Conservation (phyloP, 2,797 vertebrate species). For the Sebastes wilsoni region DNA sequence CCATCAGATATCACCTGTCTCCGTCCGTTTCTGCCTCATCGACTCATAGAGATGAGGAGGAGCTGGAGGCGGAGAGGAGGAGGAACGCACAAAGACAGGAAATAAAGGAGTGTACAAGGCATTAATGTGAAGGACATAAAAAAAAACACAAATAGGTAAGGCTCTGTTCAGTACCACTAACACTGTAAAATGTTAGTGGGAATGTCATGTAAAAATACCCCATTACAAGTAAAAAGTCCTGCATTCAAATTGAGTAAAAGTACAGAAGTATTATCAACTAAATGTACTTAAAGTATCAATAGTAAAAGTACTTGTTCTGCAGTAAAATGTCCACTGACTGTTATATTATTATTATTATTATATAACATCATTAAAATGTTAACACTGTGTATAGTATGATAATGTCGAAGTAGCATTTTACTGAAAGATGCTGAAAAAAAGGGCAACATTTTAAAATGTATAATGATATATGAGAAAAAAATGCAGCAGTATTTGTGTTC, state of each 20-base stretch:
- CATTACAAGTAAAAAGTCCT: not conserved
- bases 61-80: slow-evolving; percentile 9
- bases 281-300: not conserved
- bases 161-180: not conserved
- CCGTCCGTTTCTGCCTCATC: slow-evolving; percentile 56
- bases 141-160: not conserved
- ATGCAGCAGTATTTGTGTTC: not conserved
- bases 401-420: not conserved
- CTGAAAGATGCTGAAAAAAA: not conserved
- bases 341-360: not conserved
- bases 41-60: slow-evolving; percentile 23
- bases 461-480: not conserved
- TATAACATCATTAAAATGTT: not conserved
- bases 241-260: not conserved
- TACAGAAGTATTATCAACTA: no score
- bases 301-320: not conserved
- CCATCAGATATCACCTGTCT: slow-evolving; percentile 64
- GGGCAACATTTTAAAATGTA: not conserved
- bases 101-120: not conserved
- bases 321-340: not conserved
- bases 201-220: not conserved
- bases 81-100: not conserved
- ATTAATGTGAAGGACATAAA: not conserved
- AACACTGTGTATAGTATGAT: not conserved
- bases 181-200: not conserved